Evolutionary conservation across 2,797 vertebrate genomes (phyloP), one percentile per base, ranked within the genome.

Genomic region (Spatula versicolor): DNA sequence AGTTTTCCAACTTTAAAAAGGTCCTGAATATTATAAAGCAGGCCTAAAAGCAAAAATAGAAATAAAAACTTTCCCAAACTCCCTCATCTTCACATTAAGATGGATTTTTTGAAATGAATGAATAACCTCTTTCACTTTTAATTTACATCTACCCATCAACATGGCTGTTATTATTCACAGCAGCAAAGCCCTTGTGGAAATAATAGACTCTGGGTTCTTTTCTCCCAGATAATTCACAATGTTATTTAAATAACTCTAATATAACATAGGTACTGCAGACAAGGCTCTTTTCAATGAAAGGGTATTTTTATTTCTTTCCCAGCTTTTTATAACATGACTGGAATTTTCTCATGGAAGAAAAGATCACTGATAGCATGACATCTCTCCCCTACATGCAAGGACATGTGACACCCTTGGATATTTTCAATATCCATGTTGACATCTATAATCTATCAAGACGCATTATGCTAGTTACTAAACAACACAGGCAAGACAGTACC

Each of bases 51-150:
- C 46, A 95, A 90, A 95, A 88, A 72, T 6, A 64, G 69, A 92
- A 91, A 64, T 3, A 21, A 79, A 91, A 91, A 66, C 11, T 9
- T 83, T 28, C 69, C 37, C 46, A 55, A 45, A 84, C 5, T 37
- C 67, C 63, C 69, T 80, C 31, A 68, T 86, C 68, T 66, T 86
- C 85, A 79, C 55, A 71, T 90, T 74, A 83, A 79, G 82, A 82
- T 83, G 62, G 83, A 92, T 82, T 94, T 94, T 84, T 84, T 93
- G 71, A 48, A 60, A 66, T 91, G 84, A 96, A 88, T 68, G 69
- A 93, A 90, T 83, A 95, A 88, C 73, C 41, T 77, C 79, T 94
- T 97, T 95, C 94, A 95, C 88, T 91, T 96, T 84, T 90, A 85
- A 96, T 96, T 94, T 96, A 94, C 68, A 39, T 67, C 52, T 94